phyloP scores from a whole-genome alignment of 2,888 invertebrate genomes.

The Orchesellides sinensis region DNA sequence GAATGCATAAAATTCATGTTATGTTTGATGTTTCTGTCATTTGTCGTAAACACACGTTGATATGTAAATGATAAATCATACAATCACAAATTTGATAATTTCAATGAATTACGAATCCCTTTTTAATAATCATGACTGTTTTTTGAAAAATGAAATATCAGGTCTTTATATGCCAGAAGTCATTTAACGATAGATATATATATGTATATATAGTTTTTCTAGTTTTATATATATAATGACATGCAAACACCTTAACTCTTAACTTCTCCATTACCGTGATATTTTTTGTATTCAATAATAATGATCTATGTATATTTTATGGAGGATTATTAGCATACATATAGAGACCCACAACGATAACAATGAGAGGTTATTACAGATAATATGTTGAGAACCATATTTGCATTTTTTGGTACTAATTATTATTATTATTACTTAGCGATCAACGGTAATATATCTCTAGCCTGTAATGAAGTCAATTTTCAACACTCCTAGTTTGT shows the following conservation, averaged over 20 bases:
- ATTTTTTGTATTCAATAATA: conserved; percentile 49
- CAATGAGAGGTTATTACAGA: conserved; percentile 61
- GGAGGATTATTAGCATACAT: conserved; percentile 45
- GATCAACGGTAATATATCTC: conserved; percentile 18
- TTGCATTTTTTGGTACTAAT: conserved; percentile 4
- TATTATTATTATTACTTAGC: conserved; percentile 26
- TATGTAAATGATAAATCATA: conserved; percentile 10
- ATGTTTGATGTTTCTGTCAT: no score
- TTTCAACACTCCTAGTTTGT: conserved; percentile 58
- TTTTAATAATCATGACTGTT: conserved; percentile 59
- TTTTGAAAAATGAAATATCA: conserved; percentile 66
- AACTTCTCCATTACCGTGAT: conserved; percentile 29
- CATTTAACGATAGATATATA: conserved; percentile 51
- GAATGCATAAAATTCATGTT: no score
- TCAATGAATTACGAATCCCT: conserved; percentile 61
- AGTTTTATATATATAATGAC: conserved; percentile 53
- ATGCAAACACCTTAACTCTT: conserved; percentile 66
- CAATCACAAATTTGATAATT: conserved; percentile 53
- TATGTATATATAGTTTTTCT: conserved; percentile 40
- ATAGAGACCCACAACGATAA: conserved; percentile 63
- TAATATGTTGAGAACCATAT: conserved; percentile 45
- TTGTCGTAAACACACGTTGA: no score
- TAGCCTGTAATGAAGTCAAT: conserved; percentile 6
- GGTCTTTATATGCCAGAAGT: conserved; percentile 69
- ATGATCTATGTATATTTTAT: conserved; percentile 46